Evolutionary conservation across 1,140 invertebrate species (phyloP), one percentile per base, ranked within the genome.

Genomic region (Heliconius congener): DNA sequence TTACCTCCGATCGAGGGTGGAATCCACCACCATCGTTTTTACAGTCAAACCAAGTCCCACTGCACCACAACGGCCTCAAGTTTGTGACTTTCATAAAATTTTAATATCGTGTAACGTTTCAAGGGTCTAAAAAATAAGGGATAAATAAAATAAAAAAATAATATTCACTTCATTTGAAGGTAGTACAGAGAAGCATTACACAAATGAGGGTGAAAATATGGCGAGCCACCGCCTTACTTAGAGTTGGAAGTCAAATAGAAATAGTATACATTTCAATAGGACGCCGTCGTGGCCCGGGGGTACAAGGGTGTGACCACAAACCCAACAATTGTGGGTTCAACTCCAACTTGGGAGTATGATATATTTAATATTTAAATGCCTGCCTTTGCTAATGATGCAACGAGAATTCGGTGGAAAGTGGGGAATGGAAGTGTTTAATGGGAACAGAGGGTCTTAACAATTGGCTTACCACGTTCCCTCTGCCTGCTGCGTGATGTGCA

Each of bases 161-260:
- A 82, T 80, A 82, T 82, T 78, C 81, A 82, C 78, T 82, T 77
- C 81, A 82, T 82, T 82, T 80, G 73, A 75, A 82, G 81, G 76
- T 82, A 78, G 57, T 34, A 73, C 71, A 71, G 71, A 77, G 70
- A 74, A 78, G 79, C 81, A 82, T 82, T 82, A 82, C 57, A 82
- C 76, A 82, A 82, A 82, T 82, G 81, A 81, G 79, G 81, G 79
- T 80, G 81, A 76, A 78, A 82, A 77, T 52, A 52, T 74, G 50
- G 78, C 52, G 70, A 73, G 81, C 74, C 78, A 57, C 74, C 70
- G 70, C 55, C 74, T 76, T 60, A 30, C 71, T 80, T 46, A 42
- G 66, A 66, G 76, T 19, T 52, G 52, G 30, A 19, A 37, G n/a
- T 42, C 27, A 8, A 18, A 30, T 72, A n/a, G 76, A 72, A 39